phyloP scores from a whole-genome alignment of 2,888 invertebrate genomes.

The Chydorus sphaericus region DNA sequence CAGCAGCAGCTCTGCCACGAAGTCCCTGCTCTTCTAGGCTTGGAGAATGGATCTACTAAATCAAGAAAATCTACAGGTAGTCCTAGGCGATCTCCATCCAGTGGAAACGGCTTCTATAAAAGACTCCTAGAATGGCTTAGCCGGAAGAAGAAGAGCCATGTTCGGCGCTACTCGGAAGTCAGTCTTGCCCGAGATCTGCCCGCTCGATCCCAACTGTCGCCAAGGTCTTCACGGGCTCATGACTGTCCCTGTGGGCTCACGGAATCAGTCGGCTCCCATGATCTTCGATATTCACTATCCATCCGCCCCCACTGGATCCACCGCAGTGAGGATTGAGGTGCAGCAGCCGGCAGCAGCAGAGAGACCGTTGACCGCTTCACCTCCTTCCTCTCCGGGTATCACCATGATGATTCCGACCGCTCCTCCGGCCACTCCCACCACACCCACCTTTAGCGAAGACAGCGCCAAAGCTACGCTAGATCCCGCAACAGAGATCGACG shows the following conservation, averaged over 20 bases:
- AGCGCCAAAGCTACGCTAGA: background rate
- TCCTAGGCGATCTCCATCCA: background rate
- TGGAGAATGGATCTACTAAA: background rate
- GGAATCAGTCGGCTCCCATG: conserved; percentile 9
- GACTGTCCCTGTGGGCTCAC: background rate
- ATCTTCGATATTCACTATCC: conserved; percentile 7
- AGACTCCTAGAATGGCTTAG: conserved; percentile 7
- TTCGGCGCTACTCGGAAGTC: conserved; percentile 9
- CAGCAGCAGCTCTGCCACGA: no score
- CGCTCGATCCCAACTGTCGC: background rate
- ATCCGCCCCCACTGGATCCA: background rate
- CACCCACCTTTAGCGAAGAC: background rate
- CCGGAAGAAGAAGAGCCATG: conserved; percentile 12
- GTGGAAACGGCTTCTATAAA: conserved; percentile 12
- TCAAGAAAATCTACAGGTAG: background rate
- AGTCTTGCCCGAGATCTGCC: background rate
- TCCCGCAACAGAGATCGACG: background rate
- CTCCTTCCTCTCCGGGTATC: background rate
- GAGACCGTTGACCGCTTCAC: no score
- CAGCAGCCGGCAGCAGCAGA: background rate
- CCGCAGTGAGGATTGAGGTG: background rate
- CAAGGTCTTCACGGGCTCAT: background rate
- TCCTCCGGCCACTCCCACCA: background rate
- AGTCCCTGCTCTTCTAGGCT: background rate
- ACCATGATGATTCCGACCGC: background rate